Base-by-base conservation (phyloP, 2,888 invertebrate species). In the Meganola albula region DNA sequence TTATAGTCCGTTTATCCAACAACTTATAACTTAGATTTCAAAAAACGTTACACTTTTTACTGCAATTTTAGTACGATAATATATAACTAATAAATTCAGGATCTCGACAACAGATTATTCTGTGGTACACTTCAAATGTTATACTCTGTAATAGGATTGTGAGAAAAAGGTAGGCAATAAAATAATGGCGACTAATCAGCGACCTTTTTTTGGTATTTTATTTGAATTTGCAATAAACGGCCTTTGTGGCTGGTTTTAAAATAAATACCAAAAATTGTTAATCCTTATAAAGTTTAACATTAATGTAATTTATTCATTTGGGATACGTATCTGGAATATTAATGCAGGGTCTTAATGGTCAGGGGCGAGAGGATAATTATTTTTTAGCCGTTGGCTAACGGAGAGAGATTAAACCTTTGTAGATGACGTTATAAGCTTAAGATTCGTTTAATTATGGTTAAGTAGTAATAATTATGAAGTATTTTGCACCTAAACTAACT, bases 101-200 rank as follows among this genome's bases (percentile, higher is more conserved):
- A n/a, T n/a, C n/a, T n/a, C n/a, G n/a, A n/a, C n/a, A n/a, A n/a
- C n/a, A n/a, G n/a, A n/a, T n/a, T n/a, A n/a, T n/a, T n/a, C n/a
- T n/a, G n/a, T n/a, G n/a, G n/a, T n/a, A n/a, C n/a, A n/a, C n/a
- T n/a, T n/a, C n/a, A n/a, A n/a, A n/a, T 37, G 44, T 38, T 40
- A 33, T 36, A 27, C 35, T n/a, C 30, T 34, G 42, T 32, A 42
- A 24, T 27, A 28, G 31, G 18, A 12, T 21, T 11, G 10, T n/a
- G 34, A 29, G 45, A 34, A 46, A 47, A 39, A 50, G n/a, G n/a
- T n/a, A n/a, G n/a, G n/a, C 51, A 44, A 55, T 30, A 48, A 35
- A 41, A 29, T 42, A 44, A 48, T 54, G 36, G 31, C 29, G 20
- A 10, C 38, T 38, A 55, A 53, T 53, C 56, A 55, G 44, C 33